Evolutionary conservation across 2,888 invertebrate species (phyloP).

Genomic region (Neoascia interrupta): DNA sequence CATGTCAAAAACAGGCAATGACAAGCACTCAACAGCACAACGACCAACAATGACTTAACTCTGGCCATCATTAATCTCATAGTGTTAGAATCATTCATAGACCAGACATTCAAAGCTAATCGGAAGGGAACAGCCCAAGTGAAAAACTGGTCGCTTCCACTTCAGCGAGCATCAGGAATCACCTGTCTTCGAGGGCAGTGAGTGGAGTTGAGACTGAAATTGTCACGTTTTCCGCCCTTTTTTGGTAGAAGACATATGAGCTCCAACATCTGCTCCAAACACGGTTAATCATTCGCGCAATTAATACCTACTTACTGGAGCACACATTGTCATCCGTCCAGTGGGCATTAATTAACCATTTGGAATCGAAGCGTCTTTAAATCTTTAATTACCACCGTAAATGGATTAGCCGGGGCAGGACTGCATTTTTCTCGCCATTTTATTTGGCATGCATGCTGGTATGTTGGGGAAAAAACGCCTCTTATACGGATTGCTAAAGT

Average conservation of each 20-base stretch:
- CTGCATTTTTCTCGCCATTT: constrained; percentile 52
- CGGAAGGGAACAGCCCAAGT: constrained; percentile 17
- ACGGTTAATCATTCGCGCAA: constrained; percentile 61
- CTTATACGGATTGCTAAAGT: constrained; percentile 54
- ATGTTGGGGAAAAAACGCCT: constrained; percentile 49
- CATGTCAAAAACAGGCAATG: constrained; percentile 42
- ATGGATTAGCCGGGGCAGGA: constrained; percentile 59
- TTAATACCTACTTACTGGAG: constrained; percentile 64
- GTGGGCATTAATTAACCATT: constrained; percentile 65
- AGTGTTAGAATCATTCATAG: constrained; percentile 53
- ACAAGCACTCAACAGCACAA: constrained; percentile 26
- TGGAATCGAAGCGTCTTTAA: constrained; percentile 49
- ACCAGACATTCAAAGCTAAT: constrained; percentile 10
- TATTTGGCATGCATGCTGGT: constrained; percentile 26
- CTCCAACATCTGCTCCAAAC: constrained; percentile 47
- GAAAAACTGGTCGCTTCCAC: neutral
- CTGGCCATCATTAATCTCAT: constrained; percentile 31
- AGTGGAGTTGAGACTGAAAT: constrained; percentile 12
- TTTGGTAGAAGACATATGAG: constrained; percentile 61
- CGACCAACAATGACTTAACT: constrained; percentile 12
- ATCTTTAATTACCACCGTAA: constrained; percentile 68
- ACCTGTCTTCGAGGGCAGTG: neutral
- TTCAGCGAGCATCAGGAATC: constrained; percentile 1
- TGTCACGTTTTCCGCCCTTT: constrained; percentile 60
- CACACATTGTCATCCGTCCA: constrained; percentile 37